Evolutionary conservation across 2,797 vertebrate species (phyloP), one percentile per base, ranked within the genome.

Genomic region (Vespertilio murinus): DNA sequence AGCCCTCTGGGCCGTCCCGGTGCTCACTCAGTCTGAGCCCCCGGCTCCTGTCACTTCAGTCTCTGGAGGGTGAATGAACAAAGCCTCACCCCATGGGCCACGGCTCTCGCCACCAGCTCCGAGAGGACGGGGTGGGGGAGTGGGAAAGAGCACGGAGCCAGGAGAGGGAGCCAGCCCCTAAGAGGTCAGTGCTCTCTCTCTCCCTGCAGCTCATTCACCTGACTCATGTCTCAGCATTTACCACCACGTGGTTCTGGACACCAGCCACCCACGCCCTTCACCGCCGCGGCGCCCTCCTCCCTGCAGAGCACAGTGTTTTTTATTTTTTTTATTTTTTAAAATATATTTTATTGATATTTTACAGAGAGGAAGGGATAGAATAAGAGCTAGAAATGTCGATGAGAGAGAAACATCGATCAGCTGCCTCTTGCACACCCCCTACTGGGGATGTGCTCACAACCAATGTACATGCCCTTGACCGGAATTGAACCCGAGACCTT

Each of bases 111-210:
- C 33, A 17, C 28, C 49, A 14, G 18, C 35, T 70, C n/a, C 1
- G 1, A 16, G n/a, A 30, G 67, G 3, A 8, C 75, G 5, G n/a
- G 18, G 13, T 1, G 18, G 12, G 38, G 54, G 11, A 35, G 14
- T 22, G 61, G 4, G 38, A 56, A 25, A 16, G 2, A 17, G 6
- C 52, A 9, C 3, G 17, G 12, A 42, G 33, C 52, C 0, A 0
- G 25, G 20, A 30, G 78, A 61, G 18, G 1, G 18, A 79, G 22
- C 1, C 9, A 1, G 12, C 20, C 59, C 20, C 47, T 12, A 0
- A 12, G 79, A 5, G 6, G 47, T 18, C 22, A 25, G 33, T 0
- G 2, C 16, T n/a, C 12, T n/a, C 42, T n/a, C 16, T n/a, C 12
- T n/a, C 42, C 35, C 17, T 0, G 35, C 8, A 6, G 81, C 23